Percentiles rank a stretch among this genome's conserved stretches.
Evolutionary conservation across 2,113 vertebrate species (phyloP).

Genomic region (Chamaea fasciata): DNA sequence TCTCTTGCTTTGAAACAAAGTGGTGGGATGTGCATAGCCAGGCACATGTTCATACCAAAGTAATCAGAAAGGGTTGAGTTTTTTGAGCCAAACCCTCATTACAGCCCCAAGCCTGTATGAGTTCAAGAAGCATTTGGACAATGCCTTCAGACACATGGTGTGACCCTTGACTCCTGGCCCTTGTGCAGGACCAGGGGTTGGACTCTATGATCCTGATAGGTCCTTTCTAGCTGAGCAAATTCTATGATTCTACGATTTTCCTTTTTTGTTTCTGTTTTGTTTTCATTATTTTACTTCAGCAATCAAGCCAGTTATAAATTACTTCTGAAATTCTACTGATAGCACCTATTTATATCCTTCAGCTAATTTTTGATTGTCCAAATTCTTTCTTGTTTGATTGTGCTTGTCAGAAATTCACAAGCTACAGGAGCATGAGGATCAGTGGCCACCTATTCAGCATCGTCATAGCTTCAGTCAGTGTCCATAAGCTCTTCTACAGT

Average conservation of each 20-base stretch:
- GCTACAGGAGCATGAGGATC: not conserved
- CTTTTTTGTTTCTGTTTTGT: not conserved
- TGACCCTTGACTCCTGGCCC: not conserved
- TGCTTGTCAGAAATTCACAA: not conserved
- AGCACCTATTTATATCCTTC: not conserved
- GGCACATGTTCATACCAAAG: not conserved
- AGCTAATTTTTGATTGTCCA: not conserved
- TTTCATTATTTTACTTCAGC: not conserved
- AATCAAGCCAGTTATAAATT: not conserved
- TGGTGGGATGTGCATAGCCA: not conserved
- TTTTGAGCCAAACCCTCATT: not conserved
- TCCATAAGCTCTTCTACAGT: not conserved
- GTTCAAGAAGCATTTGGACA: not conserved
- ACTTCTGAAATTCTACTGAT: not conserved
- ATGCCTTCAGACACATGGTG: not conserved
- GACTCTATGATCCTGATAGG: not conserved
- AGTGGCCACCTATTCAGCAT: not conserved
- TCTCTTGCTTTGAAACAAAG: not conserved
- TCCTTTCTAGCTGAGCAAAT: not conserved
- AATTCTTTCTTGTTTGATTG: not conserved
- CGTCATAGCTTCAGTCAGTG: not conserved
- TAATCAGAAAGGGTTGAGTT: not conserved
- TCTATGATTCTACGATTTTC: not conserved
- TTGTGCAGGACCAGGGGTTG: not conserved
- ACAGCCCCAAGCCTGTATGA: not conserved